Conservation (phyloP, 1,140 invertebrate species). For the Pemphigus obesinymphae region DNA sequence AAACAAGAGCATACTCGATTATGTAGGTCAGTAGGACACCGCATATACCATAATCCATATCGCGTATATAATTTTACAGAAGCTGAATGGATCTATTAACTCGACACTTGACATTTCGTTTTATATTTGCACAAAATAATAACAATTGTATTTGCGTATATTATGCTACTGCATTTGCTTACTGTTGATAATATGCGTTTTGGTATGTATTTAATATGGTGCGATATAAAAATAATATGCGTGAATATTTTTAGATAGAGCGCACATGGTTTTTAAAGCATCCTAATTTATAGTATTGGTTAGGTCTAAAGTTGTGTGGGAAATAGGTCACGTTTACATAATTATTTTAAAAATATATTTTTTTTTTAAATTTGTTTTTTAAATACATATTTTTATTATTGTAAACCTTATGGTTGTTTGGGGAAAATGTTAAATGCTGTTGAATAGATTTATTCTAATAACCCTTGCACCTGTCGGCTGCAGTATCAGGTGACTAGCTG, state of each 20-base stretch:
- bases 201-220: neutral
- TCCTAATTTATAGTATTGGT: conserved; percentile 11
- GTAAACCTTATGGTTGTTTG: neutral
- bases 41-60: conserved; percentile 20
- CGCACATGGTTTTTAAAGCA: neutral
- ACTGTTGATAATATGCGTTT: neutral
- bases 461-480: conserved; percentile 4
- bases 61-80: neutral
- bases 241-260: neutral
- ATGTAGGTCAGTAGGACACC: conserved; percentile 45
- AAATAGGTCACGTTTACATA: conserved; percentile 26
- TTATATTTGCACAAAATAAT: neutral
- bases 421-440: neutral
- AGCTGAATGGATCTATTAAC: conserved; percentile 9
- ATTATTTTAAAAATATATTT: neutral
- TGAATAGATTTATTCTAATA: conserved; percentile 26
- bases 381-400: neutral
- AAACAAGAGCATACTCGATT: conserved; percentile 33
- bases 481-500: neutral
- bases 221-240: neutral
- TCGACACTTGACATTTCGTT: neutral
- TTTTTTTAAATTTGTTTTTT: neutral
- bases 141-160: neutral
- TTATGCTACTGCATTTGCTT: neutral
- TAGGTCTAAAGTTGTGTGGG: neutral